phyloP scores from a whole-genome alignment of 1,140 invertebrate genomes.

The Berghia stephanieae region DNA sequence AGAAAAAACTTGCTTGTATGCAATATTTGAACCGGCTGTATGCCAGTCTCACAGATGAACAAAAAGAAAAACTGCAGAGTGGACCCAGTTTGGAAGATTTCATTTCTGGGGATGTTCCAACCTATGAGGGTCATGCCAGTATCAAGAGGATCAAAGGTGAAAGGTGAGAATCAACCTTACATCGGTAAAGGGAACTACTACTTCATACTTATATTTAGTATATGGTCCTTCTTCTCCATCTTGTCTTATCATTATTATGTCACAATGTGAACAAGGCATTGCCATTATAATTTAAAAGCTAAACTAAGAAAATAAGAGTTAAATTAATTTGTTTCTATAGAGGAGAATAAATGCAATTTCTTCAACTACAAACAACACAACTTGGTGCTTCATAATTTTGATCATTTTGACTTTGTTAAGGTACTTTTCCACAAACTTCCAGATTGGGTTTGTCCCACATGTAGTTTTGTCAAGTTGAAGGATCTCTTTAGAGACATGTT shows the following conservation, averaged over 20 bases:
- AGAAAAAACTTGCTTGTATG: not conserved
- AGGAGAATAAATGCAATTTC: no score
- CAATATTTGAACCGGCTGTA: slow-evolving; percentile 15
- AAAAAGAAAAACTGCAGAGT: slow-evolving; percentile 53
- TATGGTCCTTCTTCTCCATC: not conserved
- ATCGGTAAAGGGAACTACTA: not conserved
- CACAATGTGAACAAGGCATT: no score
- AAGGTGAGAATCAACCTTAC: slow-evolving; percentile 66
- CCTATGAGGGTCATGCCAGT: slow-evolving; percentile 72
- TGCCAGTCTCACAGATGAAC: slow-evolving; percentile 44
- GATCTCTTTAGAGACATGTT: no score
- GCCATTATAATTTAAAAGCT: no score
- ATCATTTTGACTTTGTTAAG: no score
- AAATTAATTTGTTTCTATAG: no score
- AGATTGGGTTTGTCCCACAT: no score
- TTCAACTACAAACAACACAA: no score
- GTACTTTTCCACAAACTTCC: no score
- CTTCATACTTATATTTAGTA: slow-evolving; percentile 11
- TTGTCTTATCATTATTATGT: not conserved
- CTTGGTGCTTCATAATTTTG: no score
- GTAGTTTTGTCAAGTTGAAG: no score
- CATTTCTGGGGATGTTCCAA: slow-evolving; percentile 70
- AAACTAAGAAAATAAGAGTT: no score
- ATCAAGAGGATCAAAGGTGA: slow-evolving; percentile 86
- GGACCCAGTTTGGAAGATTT: slow-evolving; percentile 69